A percentile compares a stretch with the other conserved stretches of the same genome.
Conservation (phyloP, 2,113 vertebrate species). For the Martes martes region DNA sequence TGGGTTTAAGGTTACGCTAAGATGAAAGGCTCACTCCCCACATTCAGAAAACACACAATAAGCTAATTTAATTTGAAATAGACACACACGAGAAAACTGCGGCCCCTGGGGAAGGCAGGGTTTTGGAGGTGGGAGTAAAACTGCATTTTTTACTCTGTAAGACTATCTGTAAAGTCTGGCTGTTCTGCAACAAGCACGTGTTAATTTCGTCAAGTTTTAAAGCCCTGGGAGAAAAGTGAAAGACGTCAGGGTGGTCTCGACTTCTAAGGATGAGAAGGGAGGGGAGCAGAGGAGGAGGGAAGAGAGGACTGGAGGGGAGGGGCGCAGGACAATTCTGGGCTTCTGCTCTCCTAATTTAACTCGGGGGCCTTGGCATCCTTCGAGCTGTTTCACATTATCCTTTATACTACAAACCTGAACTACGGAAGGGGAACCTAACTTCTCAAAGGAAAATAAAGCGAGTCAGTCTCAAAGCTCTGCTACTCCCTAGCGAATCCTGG, state of each 20-base stretch:
- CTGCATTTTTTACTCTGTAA: not conserved
- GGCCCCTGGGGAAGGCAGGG: no score
- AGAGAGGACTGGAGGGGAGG: not conserved
- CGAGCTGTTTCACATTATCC: not conserved
- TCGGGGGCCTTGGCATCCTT: not conserved
- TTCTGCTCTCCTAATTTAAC: not conserved
- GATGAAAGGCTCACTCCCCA: conserved; percentile 2
- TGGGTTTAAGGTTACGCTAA: conserved; percentile 49
- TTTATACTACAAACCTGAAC: not conserved
- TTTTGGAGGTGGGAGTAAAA: not conserved
- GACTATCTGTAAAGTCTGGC: not conserved
- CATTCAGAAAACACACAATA: not conserved
- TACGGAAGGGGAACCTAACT: not conserved
- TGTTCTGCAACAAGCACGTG: not conserved
- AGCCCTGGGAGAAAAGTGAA: not conserved
- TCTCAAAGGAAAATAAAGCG: not conserved
- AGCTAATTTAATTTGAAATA: conserved; percentile 1
- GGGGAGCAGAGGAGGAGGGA: not conserved
- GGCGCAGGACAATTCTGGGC: not conserved
- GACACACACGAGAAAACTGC: not conserved
- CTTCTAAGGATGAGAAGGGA: not conserved
- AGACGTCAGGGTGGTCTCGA: not conserved
- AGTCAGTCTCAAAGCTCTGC: not conserved
- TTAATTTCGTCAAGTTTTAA: not conserved
- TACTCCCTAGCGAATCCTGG: not conserved